Base-by-base conservation (phyloP, 2,888 invertebrate species). In the Athripsodes cinereus region DNA sequence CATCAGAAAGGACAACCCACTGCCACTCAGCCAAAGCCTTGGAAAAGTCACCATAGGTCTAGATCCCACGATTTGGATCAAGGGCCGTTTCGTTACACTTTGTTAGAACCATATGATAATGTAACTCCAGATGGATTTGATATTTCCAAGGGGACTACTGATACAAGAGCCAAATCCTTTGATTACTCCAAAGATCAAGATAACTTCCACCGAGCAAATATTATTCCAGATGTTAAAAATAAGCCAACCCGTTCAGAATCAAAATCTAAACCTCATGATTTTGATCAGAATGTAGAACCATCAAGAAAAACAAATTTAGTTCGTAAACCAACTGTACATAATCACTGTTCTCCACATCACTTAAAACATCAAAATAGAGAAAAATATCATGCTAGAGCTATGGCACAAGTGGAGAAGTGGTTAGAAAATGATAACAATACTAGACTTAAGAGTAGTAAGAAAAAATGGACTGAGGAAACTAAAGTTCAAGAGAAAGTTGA, bases 321-420 rank as follows among this genome's bases (percentile, higher is more conserved):
- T 53, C 53, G 64, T 19, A 64, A 64, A 51, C 26, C 59, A 19
- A 26, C 55, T 1, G 48, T 57, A 5, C 58, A 58, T 22, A 59
- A 44, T 20, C 61, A 62, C 10, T 62, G 62, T 49, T 71, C 76
- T 6, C 76, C 75, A 46, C 80, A 80, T 67, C 75, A 79, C 65
- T 68, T 80, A 54, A 77, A 79, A 62, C 83, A 84, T 68, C 76
- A 81, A 22, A 80, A 83, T 61, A 70, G 83, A 21, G 83, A 84
- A 64, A 76, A 81, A 67, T 82, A 83, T 64, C 81, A 81, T 63
- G 80, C 68, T 2, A 67, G 69, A 26, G 69, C 69, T 1, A 66
- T 70, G 54, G 71, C 72, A n/a, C 72, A 74, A 59, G 78, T 81
- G 18, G 79, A 81, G 46, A 77, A 76, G 64, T 81, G 81, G 79